Evolutionary conservation across 2,797 vertebrate species (phyloP), one percentile per base, ranked within the genome.

Genomic region (Phrynocephalus forsythii): DNA sequence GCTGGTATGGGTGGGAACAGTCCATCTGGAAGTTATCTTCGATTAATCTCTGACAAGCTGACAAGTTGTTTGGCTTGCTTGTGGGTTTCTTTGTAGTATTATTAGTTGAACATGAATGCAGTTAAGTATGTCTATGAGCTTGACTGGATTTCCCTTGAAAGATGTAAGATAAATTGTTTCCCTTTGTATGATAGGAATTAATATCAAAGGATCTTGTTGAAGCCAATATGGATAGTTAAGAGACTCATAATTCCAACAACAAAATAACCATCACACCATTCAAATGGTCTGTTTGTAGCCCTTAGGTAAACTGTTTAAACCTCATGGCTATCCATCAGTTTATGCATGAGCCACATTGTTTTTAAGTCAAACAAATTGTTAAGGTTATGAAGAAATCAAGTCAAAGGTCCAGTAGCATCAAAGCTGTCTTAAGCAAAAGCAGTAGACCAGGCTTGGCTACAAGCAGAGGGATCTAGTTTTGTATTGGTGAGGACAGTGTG

Each of bases 401-500:
- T 5, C 20, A 60, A n/a, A 20, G 2, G 9, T 38, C 15, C 0
- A 0, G 0, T 1, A 73, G 16, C 1, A 1, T 8, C 24, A 30
- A 52, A 76, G 66, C 48, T 44, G 6, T 6, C 9, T 73, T 7
- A 50, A 68, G 63, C 63, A 8, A 22, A 85, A 10, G n/a, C 28
- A 33, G 2, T 26, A 26, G 10, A 30, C 2, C 11, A 2, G 28
- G 1, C 8, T 33, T n/a, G n/a, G 26, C 9, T 10, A 76, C 15
- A 22, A 24, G 26, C 11, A 68, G 8, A 9, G 15, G 10, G 13
- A 20, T 1, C 16, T 33, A 6, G 28, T 67, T 33, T 30, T 76
- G 30, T n/a, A 75, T 24, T 84, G 69, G 18, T 94, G 68, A 89
- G 1, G 60, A 0, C 10, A 50, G 90, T 38, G 89, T 94, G 95